Evolutionary conservation across 2,888 invertebrate genomes (phyloP).

Genomic region (Cyrtodaria siliqua): DNA sequence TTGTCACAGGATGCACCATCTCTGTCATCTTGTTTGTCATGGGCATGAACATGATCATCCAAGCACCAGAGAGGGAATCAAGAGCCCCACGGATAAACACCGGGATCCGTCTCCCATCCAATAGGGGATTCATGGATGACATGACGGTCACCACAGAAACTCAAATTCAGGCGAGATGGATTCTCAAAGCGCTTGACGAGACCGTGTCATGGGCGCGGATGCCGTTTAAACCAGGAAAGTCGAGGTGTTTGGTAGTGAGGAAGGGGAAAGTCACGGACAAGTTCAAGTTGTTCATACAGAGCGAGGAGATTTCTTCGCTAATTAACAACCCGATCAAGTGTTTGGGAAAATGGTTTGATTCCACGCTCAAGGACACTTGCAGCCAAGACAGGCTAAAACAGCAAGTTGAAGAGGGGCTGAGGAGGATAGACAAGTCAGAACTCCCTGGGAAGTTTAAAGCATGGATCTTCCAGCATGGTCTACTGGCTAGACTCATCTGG

Average conservation of each 20-base stretch:
- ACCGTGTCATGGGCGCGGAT: conserved; percentile 2
- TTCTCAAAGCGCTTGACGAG: conserved; percentile 1
- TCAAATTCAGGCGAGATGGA: conserved; percentile 8
- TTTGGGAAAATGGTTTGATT: conserved; percentile 9
- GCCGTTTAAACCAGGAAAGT: conserved; percentile 2
- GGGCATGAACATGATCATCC: conserved; percentile 38
- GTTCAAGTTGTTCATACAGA: background rate
- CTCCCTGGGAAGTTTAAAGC: conserved; percentile 21
- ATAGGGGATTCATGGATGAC: conserved; percentile 30
- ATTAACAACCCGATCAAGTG: background rate
- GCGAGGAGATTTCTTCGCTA: conserved; percentile 2
- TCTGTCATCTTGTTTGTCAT: conserved; percentile 35
- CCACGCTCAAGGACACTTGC: background rate
- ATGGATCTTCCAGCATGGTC: conserved; percentile 19
- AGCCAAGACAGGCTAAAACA: background rate
- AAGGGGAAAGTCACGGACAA: conserved; percentile 6
- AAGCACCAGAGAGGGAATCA: conserved; percentile 19
- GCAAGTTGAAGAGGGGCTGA: conserved; percentile 15
- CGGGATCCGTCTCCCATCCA: conserved; percentile 11
- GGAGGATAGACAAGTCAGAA: conserved; percentile 15
- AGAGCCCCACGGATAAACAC: conserved; percentile 17
- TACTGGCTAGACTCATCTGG: conserved; percentile 34
- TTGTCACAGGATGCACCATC: conserved; percentile 27
- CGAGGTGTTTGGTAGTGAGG: background rate
- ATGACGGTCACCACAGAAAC: conserved; percentile 23